Evolutionary conservation across 2,113 vertebrate genomes (phyloP).

Genomic region (Callaeas wilsoni): DNA sequence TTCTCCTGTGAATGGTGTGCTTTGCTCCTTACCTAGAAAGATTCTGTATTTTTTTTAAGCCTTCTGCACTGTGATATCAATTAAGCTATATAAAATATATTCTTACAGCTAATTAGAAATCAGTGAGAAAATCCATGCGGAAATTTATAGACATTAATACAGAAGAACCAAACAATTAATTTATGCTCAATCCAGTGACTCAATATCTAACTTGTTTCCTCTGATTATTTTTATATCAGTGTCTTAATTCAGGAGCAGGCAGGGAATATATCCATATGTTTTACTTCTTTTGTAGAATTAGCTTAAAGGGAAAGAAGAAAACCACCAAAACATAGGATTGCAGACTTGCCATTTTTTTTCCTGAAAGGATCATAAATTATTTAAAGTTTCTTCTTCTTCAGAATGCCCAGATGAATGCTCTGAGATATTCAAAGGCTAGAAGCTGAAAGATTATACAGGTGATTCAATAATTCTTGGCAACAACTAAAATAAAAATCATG

Average conservation of each 20-base stretch:
- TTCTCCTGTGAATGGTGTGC: neutral
- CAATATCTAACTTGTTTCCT: neutral
- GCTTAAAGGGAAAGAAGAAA: neutral
- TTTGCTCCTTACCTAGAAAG: neutral
- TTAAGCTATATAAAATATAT: neutral
- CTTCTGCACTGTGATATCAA: neutral
- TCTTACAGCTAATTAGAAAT: neutral
- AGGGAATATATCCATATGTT: neutral
- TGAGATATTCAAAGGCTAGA: neutral
- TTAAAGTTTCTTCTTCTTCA: constrained; percentile 18
- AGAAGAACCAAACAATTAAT: neutral
- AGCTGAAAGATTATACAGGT: neutral
- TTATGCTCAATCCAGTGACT: neutral
- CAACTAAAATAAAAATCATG: neutral
- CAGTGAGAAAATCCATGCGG: neutral
- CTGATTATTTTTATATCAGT: neutral
- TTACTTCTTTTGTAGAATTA: neutral
- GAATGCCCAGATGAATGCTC: neutral
- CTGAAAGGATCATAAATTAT: constrained; percentile 12
- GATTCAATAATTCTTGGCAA: neutral
- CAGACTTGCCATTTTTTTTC: neutral
- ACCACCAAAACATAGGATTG: neutral
- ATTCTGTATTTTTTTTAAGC: neutral
- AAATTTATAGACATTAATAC: neutral
- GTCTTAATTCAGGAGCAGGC: neutral